Conservation (phyloP, 1,140 invertebrate genomes). For the Drosophila kurseongensis region DNA sequence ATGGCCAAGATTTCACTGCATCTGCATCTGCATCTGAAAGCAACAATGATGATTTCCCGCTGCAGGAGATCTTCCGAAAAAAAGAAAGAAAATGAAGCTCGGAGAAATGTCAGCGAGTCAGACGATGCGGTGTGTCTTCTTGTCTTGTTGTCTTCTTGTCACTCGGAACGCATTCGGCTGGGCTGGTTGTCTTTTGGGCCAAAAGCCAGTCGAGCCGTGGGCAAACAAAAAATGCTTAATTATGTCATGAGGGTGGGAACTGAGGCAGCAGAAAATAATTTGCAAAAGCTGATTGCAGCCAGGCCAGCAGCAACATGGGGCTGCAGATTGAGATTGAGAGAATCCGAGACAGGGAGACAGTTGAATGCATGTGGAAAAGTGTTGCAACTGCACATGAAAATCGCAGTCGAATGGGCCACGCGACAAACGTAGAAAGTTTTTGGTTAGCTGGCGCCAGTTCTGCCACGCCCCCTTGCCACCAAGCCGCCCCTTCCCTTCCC, state of each 20-base stretch:
- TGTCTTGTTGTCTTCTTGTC: constrained; percentile 37
- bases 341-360: constrained; percentile 38
- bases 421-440: constrained; percentile 81
- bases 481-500: background rate
- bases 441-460: constrained; percentile 55
- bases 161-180: constrained; percentile 54
- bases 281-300: constrained; percentile 62
- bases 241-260: constrained; percentile 84
- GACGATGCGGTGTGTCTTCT: constrained; percentile 15
- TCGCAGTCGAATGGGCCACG: constrained; percentile 49
- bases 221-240: constrained; percentile 69
- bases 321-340: constrained; percentile 15
- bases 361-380: constrained; percentile 77
- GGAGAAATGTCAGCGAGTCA: constrained; percentile 60
- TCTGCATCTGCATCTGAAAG: constrained; percentile 37
- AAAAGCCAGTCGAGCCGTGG: constrained; percentile 10
- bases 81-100: constrained; percentile 25
- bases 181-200: constrained; percentile 18
- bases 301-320: constrained; percentile 5
- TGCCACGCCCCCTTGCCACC: constrained; percentile 42
- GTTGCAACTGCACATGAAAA: constrained; percentile 75
- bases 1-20: constrained; percentile 71
- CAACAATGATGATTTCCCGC: constrained; percentile 73
- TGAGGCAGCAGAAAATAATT: constrained; percentile 57
- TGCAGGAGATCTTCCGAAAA: constrained; percentile 74